Evolutionary conservation across 2,888 invertebrate genomes (phyloP).

Genomic region (Euplexia lucipara): DNA sequence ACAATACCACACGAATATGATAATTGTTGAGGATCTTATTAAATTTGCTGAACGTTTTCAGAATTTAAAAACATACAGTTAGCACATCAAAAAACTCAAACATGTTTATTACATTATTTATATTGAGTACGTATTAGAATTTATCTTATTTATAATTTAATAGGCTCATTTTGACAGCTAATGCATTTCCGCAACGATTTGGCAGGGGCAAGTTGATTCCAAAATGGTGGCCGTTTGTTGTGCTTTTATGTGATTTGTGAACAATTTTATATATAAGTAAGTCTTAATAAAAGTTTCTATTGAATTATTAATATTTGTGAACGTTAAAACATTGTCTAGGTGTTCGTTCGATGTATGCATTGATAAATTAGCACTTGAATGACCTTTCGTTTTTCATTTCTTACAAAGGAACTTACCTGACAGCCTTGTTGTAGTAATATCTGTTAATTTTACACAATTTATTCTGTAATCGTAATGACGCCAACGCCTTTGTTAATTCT

Average conservation of each 20-base stretch:
- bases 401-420: constrained; percentile 76
- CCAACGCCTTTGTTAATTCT: neutral
- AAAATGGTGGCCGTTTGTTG: constrained; percentile 91
- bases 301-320: constrained; percentile 6
- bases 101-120: neutral
- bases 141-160: neutral
- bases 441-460: constrained; percentile 37
- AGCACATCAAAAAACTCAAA: neutral
- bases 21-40: constrained; percentile 17
- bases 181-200: constrained; percentile 78
- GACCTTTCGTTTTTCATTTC: constrained; percentile 67
- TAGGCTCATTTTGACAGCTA: constrained; percentile 54
- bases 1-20: constrained; percentile 58
- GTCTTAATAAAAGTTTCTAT: constrained; percentile 50
- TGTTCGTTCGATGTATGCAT: constrained; percentile 9
- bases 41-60: neutral
- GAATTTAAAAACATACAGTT: accelerated
- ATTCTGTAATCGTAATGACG: neutral
- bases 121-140: accelerated
- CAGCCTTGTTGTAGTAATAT: constrained; percentile 61
- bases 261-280: constrained; percentile 71
- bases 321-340: neutral
- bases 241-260: constrained; percentile 85
- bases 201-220: constrained; percentile 82
- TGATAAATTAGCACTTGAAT: constrained; percentile 31